Evolutionary conservation across 2,797 vertebrate genomes (phyloP).

Genomic region (Schizothorax lantsangensis): DNA sequence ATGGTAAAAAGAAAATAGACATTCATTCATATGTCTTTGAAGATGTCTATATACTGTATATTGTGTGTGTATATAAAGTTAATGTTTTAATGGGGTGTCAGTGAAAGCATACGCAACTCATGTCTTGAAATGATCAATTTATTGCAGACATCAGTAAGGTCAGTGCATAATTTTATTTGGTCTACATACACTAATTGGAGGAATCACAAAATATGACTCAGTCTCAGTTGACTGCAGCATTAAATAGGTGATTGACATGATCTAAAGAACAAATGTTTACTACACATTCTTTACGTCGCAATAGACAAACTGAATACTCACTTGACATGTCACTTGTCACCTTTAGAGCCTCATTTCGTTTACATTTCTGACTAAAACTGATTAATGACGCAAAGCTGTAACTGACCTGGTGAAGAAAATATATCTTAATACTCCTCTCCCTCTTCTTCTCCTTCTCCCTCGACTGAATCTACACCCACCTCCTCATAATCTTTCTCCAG

Average conservation of each 20-base stretch:
- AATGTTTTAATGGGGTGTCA: background rate
- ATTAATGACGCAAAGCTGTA: background rate
- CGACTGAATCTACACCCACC: slow-evolving; percentile 76
- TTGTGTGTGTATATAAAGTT: background rate
- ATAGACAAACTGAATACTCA: slow-evolving; percentile 5
- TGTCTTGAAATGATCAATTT: background rate
- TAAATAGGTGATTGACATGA: background rate
- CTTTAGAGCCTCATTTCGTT: background rate
- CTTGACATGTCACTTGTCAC: background rate
- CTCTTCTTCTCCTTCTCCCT: slow-evolving; percentile 78
- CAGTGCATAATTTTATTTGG: background rate
- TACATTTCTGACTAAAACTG: background rate
- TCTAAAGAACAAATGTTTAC: background rate
- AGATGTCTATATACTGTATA: no score
- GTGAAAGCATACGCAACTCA: background rate
- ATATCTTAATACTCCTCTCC: slow-evolving; percentile 74
- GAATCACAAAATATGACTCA: background rate
- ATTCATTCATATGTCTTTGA: no score
- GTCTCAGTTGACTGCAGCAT: background rate
- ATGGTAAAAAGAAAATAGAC: no score
- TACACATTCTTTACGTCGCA: background rate
- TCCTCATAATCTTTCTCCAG: slow-evolving; percentile 90
- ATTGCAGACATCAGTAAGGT: background rate
- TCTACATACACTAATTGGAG: background rate
- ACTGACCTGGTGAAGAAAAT: background rate